These are phyloP conservation scores for Xyliphius kryptos DNA, from an alignment of 2,113 vertebrate species.

Conservation along the genomic window DNA sequence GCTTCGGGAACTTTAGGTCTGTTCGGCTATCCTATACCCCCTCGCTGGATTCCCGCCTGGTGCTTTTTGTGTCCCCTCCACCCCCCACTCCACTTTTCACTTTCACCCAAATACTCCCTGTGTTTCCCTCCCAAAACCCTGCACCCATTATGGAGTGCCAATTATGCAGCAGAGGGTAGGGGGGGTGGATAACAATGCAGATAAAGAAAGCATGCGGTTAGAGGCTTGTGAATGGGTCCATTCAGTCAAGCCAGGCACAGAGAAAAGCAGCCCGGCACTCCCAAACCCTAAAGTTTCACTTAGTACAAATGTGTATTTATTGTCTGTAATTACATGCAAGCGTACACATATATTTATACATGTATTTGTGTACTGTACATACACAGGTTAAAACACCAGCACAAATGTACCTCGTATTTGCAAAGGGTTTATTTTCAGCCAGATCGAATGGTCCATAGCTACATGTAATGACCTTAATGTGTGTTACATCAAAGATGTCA, in stretches of 20 bases:
- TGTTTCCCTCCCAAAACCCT: slow-evolving; percentile 31
- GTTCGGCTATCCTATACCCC: slow-evolving; percentile 24
- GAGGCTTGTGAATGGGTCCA: slow-evolving; percentile 42
- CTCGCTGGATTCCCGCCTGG: slow-evolving; percentile 13
- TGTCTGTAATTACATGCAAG: slow-evolving; percentile 26
- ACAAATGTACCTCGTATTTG: too few species aligned
- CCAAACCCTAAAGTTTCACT: slow-evolving; percentile 39
- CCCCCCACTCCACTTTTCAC: slow-evolving; percentile 34
- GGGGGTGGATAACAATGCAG: slow-evolving; percentile 44
- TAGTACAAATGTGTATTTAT: slow-evolving; percentile 39
- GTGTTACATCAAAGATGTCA: too few species aligned
- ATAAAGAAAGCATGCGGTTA: slow-evolving; percentile 47
- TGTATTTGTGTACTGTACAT: too few species aligned
- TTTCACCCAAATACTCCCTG: slow-evolving; percentile 42
- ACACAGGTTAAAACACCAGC: background rate
- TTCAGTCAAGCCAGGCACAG: slow-evolving; percentile 37
- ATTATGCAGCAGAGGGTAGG: slow-evolving; percentile 41
- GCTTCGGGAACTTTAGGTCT: slow-evolving; percentile 23
- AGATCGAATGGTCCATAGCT: too few species aligned
- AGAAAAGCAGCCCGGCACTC: slow-evolving; percentile 40
- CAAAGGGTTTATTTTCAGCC: too few species aligned
- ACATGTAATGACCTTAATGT: too few species aligned
- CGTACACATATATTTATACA: slow-evolving; percentile 24
- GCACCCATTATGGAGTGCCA: slow-evolving; percentile 38
- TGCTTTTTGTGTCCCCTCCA: slow-evolving; percentile 24